These are phyloP conservation scores for Lepus oiostolus DNA, from an alignment of 2,797 vertebrate genomes.

Conservation along the genomic window DNA sequence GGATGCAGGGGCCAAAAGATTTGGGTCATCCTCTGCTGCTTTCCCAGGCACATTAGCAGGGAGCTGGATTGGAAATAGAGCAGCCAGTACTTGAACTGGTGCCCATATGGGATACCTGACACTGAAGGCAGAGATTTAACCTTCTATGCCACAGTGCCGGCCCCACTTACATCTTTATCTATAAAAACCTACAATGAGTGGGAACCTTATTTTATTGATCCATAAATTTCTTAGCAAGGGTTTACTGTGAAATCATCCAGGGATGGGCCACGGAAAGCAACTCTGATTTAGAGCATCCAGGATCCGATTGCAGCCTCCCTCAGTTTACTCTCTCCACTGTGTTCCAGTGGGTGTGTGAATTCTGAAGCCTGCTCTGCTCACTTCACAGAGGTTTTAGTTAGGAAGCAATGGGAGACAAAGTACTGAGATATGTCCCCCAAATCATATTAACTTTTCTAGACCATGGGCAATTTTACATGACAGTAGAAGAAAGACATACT, in stretches of 20 bases:
- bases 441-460: neutral
- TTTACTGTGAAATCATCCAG: fast-evolving
- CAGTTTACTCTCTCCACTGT: neutral
- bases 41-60: too few species aligned
- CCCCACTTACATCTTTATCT: neutral
- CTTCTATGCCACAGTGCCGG: too few species aligned
- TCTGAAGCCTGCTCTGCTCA: neutral
- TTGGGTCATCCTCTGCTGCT: too few species aligned
- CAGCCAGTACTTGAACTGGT: too few species aligned
- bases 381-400: neutral
- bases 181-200: neutral
- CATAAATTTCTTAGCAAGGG: fast-evolving
- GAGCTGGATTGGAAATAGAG: too few species aligned
- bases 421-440: neutral
- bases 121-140: too few species aligned
- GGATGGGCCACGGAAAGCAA: neutral
- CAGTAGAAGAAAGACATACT: neutral
- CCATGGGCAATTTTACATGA: neutral
- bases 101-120: too few species aligned
- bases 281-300: fast-evolving
- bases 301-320: neutral
- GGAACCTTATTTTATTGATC: too few species aligned
- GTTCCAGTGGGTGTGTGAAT: neutral
- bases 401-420: neutral
- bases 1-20: too few species aligned